Percentiles rank a stretch among this genome's conserved stretches.
phyloP scores from a whole-genome alignment of 1,140 invertebrate genomes.

The Cyrtorhinus lividipennis region DNA sequence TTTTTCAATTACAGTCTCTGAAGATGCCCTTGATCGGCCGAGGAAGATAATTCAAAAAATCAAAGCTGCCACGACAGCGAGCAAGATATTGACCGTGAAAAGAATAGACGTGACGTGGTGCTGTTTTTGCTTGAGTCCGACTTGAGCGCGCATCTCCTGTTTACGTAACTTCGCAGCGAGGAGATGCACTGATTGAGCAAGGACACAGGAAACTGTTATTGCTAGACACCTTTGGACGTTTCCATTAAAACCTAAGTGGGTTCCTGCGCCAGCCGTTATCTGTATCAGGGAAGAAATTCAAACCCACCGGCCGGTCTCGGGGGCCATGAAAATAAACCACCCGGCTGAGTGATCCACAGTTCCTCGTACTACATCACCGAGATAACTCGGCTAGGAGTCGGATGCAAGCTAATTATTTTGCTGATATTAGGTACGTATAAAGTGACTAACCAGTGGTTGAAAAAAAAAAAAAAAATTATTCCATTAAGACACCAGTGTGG shows the following conservation, averaged over 20 bases:
- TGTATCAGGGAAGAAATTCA: background rate
- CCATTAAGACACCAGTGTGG: no score
- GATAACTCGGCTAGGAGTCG: no score
- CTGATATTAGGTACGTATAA: no score
- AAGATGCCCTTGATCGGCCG: background rate
- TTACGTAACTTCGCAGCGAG: background rate
- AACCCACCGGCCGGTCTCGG: background rate
- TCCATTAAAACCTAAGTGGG: slow-evolving; percentile 6
- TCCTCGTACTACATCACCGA: no score
- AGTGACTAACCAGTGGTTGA: no score
- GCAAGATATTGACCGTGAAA: background rate
- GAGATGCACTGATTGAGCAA: slow-evolving; percentile 4
- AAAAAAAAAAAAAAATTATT: no score
- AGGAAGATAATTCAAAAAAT: background rate
- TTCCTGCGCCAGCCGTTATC: background rate
- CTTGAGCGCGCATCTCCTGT: background rate
- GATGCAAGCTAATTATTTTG: no score
- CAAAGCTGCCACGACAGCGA: background rate
- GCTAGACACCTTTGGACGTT: slow-evolving; percentile 1
- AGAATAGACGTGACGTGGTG: background rate
- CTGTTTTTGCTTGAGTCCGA: background rate
- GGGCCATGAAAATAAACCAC: background rate
- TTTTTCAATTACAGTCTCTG: background rate
- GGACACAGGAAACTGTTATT: slow-evolving; percentile 5
- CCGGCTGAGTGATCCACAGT: no score